phyloP scores from a whole-genome alignment of 2,113 vertebrate genomes.

The Pelusios castaneus region DNA sequence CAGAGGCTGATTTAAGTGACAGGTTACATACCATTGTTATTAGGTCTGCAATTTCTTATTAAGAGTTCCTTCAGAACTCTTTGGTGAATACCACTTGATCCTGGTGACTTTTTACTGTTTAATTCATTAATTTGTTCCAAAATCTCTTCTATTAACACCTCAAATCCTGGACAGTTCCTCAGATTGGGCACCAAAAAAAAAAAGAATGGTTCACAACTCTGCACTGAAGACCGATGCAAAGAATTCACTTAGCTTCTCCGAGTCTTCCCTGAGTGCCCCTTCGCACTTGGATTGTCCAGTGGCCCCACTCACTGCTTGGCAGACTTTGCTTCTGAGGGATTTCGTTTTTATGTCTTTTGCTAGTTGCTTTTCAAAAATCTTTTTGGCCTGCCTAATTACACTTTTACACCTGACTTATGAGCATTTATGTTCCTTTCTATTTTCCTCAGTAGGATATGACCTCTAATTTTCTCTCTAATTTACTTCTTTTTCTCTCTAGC shows the following conservation, averaged over 20 bases:
- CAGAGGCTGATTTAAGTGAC: background rate
- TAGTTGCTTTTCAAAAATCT: too few species aligned
- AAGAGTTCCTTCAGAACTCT: background rate
- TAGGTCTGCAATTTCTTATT: background rate
- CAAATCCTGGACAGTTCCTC: background rate
- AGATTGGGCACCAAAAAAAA: background rate
- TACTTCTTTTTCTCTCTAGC: too few species aligned
- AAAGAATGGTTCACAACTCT: too few species aligned
- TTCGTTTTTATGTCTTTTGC: too few species aligned
- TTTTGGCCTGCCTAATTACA: too few species aligned
- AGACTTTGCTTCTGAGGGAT: background rate
- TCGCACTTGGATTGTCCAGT: background rate
- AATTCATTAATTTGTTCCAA: background rate
- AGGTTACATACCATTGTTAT: background rate
- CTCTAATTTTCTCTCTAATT: too few species aligned
- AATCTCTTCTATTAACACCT: background rate
- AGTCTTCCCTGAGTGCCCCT: background rate
- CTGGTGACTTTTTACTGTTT: background rate
- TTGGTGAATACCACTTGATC: background rate
- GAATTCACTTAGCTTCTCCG: background rate
- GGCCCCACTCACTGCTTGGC: background rate
- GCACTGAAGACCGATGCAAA: too few species aligned
- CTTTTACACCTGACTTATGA: too few species aligned
- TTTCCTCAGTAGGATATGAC: too few species aligned
- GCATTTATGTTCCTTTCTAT: too few species aligned